A percentile compares a stretch with the other conserved stretches of the same genome.
These are phyloP conservation scores for Halictus quadricinctus DNA, from an alignment of 2,888 invertebrate species.

Conservation along the genomic window DNA sequence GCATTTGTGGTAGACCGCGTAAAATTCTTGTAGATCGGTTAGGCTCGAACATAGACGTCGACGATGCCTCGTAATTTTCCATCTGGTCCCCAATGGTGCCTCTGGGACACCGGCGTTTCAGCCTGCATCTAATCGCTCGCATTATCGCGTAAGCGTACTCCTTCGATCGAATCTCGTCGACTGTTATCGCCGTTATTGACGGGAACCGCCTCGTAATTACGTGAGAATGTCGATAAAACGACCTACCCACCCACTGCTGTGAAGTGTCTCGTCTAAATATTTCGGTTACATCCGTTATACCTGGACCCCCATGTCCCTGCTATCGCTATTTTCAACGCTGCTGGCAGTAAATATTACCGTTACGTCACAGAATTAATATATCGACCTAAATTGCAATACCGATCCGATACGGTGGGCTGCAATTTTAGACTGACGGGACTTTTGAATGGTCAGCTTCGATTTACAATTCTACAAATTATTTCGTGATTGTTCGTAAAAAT, in stretches of 20 bases:
- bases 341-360: neutral
- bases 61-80: slow-evolving; percentile 42
- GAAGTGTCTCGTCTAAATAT: slow-evolving; percentile 35
- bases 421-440: neutral
- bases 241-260: neutral
- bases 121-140: slow-evolving; percentile 52
- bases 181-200: slow-evolving; percentile 58
- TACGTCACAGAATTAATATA: neutral
- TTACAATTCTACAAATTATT: neutral
- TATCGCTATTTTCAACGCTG: neutral
- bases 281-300: slow-evolving; percentile 10
- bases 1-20: neutral
- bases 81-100: slow-evolving; percentile 14
- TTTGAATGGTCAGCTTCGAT: neutral
- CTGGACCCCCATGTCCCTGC: neutral
- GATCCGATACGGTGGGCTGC: neutral
- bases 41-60: neutral
- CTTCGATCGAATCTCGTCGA: slow-evolving; percentile 51
- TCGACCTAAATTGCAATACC: no score
- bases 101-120: slow-evolving; percentile 24
- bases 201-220: slow-evolving; percentile 46
- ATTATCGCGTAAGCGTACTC: slow-evolving; percentile 55
- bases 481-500: no score
- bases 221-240: slow-evolving; percentile 44
- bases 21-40: slow-evolving; percentile 1